Percentiles rank a stretch among this genome's conserved stretches.
Evolutionary conservation across 1,140 invertebrate species (phyloP).

Genomic region (Euura lappo): DNA sequence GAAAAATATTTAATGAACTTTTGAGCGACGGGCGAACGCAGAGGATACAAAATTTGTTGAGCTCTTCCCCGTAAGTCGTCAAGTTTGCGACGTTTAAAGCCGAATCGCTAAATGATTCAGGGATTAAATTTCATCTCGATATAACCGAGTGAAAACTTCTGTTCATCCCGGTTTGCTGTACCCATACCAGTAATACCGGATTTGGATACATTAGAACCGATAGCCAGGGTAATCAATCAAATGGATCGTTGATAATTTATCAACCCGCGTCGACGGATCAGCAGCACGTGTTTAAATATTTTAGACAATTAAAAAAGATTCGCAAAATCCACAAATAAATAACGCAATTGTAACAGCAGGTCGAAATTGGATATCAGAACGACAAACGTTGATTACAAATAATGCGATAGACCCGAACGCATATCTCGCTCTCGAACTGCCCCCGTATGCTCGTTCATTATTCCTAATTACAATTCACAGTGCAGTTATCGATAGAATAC

Average conservation of each 20-base stretch:
- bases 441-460: not conserved
- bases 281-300: not conserved
- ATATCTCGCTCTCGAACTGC: conserved; percentile 19
- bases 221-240: not conserved
- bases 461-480: too few relatives aligned
- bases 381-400: conserved; percentile 8
- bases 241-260: not conserved
- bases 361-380: conserved; percentile 14
- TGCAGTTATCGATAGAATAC: too few relatives aligned
- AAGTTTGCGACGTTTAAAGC: too few relatives aligned
- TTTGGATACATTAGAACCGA: not conserved
- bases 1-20: too few relatives aligned
- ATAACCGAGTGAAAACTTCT: not conserved
- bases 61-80: too few relatives aligned
- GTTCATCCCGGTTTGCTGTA: not conserved
- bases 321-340: conserved; percentile 24
- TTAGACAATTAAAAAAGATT: too few relatives aligned
- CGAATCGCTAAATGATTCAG: not conserved
- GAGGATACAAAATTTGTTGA: too few relatives aligned
- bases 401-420: conserved; percentile 10
- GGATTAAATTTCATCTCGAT: not conserved
- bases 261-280: not conserved
- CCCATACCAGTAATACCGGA: not conserved
- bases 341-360: conserved; percentile 32
- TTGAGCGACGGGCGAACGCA: too few relatives aligned